These are phyloP conservation scores for Actinostola sp. DNA, from an alignment of 92 coral and sea anemone genomes.

Conservation along the genomic window DNA sequence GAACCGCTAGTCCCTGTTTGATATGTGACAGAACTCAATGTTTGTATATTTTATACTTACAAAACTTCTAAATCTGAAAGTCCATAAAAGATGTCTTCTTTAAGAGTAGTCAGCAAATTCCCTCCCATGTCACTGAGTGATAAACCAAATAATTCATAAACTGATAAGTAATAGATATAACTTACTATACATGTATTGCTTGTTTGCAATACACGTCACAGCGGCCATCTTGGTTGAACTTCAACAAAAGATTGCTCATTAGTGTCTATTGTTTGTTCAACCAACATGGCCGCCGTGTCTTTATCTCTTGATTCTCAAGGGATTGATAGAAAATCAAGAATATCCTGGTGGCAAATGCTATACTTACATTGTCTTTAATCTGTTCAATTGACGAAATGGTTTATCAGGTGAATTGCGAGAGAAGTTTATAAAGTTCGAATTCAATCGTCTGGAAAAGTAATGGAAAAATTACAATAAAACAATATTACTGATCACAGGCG, in stretches of 20 bases:
- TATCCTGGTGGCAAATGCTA: too few species aligned
- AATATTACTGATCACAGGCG: too few species aligned
- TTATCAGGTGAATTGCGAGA: conserved; percentile 5
- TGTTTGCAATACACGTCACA: neutral
- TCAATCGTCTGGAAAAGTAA: conserved; percentile 20
- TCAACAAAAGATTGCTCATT: too few species aligned
- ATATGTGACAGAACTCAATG: neutral
- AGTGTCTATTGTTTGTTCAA: too few species aligned
- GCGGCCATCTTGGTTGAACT: too few species aligned
- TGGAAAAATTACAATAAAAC: too few species aligned
- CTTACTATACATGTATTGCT: neutral
- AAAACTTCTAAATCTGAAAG: conserved; percentile 8
- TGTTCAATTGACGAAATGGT: neutral
- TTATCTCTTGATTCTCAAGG: too few species aligned
- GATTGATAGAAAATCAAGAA: too few species aligned
- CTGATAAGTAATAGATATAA: neutral
- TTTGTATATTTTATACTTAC: conserved; percentile 12
- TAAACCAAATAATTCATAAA: neutral
- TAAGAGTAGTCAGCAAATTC: conserved; percentile 3
- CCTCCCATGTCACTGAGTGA: conserved; percentile 16
- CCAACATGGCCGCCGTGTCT: too few species aligned
- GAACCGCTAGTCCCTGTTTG: neutral
- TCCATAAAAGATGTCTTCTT: conserved; percentile 20
- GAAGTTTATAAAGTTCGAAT: conserved; percentile 14
- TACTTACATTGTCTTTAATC: neutral